These are phyloP conservation scores for Sclerurus mexicanus DNA, from an alignment of 2,113 vertebrate genomes.

Conservation along the genomic window DNA sequence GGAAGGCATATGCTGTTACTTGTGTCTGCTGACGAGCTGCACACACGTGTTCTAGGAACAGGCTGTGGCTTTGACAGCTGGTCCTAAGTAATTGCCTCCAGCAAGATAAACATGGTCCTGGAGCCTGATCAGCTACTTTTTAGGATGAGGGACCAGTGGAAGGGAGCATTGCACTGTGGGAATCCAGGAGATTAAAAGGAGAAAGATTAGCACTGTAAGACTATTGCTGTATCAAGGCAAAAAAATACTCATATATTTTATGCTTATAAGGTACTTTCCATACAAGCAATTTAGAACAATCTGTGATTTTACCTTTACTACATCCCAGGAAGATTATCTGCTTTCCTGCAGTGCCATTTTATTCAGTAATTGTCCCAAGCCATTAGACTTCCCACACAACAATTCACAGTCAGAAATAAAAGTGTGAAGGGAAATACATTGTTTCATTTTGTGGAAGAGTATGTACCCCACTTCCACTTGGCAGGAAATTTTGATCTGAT, in stretches of 20 bases:
- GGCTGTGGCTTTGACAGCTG: conserved; percentile 39
- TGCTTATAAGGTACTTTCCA: not conserved
- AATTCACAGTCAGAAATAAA: not conserved
- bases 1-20: conserved; percentile 15
- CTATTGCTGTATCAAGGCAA: not conserved
- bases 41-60: not conserved
- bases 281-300: not conserved
- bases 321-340: not conserved
- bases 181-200: not conserved
- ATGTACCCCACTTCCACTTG: not conserved
- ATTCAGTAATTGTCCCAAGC: conserved; percentile 10
- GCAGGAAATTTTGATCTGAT: not conserved
- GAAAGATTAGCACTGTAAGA: not conserved
- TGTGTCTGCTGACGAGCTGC: not conserved
- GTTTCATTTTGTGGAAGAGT: not conserved
- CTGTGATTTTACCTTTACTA: conserved; percentile 15
- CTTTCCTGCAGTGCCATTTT: not conserved
- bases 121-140: conserved; percentile 9
- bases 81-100: conserved; percentile 29
- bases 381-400: conserved; percentile 29
- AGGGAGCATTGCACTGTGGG: not conserved
- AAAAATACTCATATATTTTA: not conserved
- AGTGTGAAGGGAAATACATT: not conserved
- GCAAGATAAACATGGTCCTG: conserved; percentile 20
- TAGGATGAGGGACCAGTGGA: not conserved